Conservation (phyloP, 1,140 invertebrate species). For the Chelonus insularis region DNA sequence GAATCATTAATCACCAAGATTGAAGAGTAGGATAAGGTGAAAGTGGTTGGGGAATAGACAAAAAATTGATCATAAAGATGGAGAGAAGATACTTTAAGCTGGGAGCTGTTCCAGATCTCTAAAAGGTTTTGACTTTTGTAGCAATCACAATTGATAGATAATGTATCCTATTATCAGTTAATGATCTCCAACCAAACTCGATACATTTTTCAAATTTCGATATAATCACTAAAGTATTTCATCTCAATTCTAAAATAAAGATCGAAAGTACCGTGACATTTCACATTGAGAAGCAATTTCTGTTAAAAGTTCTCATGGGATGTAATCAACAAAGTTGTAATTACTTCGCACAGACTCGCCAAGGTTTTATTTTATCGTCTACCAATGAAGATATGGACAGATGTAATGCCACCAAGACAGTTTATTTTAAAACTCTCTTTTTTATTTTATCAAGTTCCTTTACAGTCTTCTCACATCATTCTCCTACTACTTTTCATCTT, state of each 20-base stretch:
- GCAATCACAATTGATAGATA: too few species aligned
- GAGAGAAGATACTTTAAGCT: too few species aligned
- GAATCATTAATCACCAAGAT: constrained; percentile 25
- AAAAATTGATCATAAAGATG: too few species aligned
- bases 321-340: constrained; percentile 49
- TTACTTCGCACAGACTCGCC: constrained; percentile 35
- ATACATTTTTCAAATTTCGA: too few species aligned
- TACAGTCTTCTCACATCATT: constrained; percentile 24
- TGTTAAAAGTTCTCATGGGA: constrained; percentile 34
- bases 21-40: not conserved
- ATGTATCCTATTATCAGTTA: too few species aligned
- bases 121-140: too few species aligned
- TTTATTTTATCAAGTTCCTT: constrained; percentile 20
- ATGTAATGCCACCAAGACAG: constrained; percentile 42
- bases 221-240: too few species aligned
- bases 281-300: not conserved
- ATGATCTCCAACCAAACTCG: too few species aligned
- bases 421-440: not conserved
- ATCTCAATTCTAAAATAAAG: too few species aligned
- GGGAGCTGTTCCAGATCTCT: too few species aligned
- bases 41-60: too few species aligned
- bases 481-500: not conserved
- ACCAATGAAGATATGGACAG: constrained; percentile 50
- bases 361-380: constrained; percentile 45
- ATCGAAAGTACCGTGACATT: too few species aligned